These are phyloP conservation scores for Cyclopterus lumpus DNA, from an alignment of 2,797 vertebrate species.

Conservation along the genomic window DNA sequence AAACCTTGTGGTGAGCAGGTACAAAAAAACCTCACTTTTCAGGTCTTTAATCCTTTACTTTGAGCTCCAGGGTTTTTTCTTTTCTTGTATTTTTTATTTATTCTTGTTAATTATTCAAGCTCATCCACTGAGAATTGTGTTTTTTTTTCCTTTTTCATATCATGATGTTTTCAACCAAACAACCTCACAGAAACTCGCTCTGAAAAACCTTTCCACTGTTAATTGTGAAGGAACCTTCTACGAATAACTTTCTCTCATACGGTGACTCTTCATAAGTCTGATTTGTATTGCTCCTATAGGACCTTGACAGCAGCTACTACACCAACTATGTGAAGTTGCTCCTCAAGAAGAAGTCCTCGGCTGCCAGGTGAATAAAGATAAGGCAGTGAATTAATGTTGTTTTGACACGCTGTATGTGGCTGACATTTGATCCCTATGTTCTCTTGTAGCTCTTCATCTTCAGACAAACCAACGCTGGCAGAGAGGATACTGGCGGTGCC, in stretches of 20 bases:
- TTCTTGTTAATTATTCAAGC: neutral
- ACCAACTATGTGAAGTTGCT: slow-evolving; percentile 88
- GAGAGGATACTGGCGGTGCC: slow-evolving; percentile 75
- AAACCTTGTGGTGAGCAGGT: neutral
- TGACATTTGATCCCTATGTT: neutral
- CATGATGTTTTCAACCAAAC: neutral
- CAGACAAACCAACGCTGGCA: slow-evolving; percentile 75
- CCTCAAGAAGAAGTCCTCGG: slow-evolving; percentile 82
- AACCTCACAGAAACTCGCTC: neutral
- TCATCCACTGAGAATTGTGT: neutral
- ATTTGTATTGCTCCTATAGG: slow-evolving; percentile 71
- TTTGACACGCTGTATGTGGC: neutral
- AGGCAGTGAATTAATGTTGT: neutral
- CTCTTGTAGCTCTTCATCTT: slow-evolving; percentile 55
- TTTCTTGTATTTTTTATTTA: neutral
- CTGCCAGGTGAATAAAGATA: slow-evolving; percentile 78
- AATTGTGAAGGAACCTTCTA: neutral
- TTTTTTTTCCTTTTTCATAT: slow-evolving; percentile 11
- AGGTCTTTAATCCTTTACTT: neutral
- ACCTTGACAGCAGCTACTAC: slow-evolving; percentile 85
- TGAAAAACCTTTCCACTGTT: neutral
- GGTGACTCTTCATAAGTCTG: neutral
- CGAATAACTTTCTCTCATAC: neutral
- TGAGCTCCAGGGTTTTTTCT: neutral
- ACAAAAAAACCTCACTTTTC: neutral